phyloP scores from a whole-genome alignment of 2,797 vertebrate species.

The Cryptoblepharus egeriae region DNA sequence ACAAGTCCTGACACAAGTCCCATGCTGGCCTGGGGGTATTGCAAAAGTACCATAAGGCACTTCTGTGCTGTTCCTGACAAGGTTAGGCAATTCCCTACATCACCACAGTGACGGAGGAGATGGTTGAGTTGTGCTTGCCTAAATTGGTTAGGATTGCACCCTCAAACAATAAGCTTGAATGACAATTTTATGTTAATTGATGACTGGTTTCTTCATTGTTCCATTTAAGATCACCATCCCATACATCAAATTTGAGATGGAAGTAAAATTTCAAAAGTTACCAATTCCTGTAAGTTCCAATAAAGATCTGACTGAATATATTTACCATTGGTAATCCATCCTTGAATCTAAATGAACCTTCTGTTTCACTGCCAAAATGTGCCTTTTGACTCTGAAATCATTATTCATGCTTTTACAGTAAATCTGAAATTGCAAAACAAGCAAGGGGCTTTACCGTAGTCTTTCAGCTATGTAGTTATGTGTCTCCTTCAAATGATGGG shows the following conservation, averaged over 20 bases:
- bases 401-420: conserved; percentile 3
- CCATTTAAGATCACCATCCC: background rate
- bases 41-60: no score
- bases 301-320: background rate
- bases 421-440: background rate
- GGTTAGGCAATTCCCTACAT: no score
- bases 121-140: no score
- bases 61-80: no score
- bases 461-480: background rate
- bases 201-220: background rate
- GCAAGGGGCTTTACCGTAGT: background rate
- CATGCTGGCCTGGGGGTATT: no score
- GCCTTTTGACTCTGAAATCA: background rate
- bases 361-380: background rate
- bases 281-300: background rate
- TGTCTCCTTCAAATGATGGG: no score
- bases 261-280: background rate
- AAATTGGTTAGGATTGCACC: no score
- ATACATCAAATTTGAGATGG: background rate
- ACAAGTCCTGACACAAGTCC: no score
- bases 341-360: conserved; percentile 6
- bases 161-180: background rate
- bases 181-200: background rate
- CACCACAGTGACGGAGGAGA: no score
- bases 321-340: background rate